Evolutionary conservation across 2,797 vertebrate genomes (phyloP).

Genomic region (Prionace glauca): DNA sequence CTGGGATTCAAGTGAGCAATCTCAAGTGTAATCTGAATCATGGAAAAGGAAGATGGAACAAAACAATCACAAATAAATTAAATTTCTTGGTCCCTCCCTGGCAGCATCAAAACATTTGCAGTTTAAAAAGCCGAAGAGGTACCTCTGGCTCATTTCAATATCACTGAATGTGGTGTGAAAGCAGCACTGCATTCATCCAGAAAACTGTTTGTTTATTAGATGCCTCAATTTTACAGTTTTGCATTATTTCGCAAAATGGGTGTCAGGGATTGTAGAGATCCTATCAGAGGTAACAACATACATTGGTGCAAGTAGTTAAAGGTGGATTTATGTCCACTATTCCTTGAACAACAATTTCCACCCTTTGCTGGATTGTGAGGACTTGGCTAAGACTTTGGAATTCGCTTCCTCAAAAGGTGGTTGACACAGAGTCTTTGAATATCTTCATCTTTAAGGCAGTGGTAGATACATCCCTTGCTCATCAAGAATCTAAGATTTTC

Average conservation of each 20-base stretch:
- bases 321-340: neutral
- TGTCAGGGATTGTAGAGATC: neutral
- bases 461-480: too few species aligned
- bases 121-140: neutral
- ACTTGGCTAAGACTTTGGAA: too few species aligned
- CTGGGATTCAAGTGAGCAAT: neutral
- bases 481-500: too few species aligned
- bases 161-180: neutral
- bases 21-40: neutral
- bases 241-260: neutral
- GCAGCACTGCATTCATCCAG: neutral
- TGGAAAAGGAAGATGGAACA: too few species aligned
- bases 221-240: neutral
- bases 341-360: neutral
- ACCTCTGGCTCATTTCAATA: neutral
- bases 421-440: too few species aligned
- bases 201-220: neutral
- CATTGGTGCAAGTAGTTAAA: neutral
- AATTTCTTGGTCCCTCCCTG: neutral
- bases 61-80: neutral
- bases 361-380: neutral
- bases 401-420: too few species aligned
- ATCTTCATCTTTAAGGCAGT: too few species aligned
- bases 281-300: neutral
- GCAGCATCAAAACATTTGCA: neutral